These are phyloP conservation scores for Deroplatys truncata DNA, from an alignment of 2,888 invertebrate species.

Conservation along the genomic window DNA sequence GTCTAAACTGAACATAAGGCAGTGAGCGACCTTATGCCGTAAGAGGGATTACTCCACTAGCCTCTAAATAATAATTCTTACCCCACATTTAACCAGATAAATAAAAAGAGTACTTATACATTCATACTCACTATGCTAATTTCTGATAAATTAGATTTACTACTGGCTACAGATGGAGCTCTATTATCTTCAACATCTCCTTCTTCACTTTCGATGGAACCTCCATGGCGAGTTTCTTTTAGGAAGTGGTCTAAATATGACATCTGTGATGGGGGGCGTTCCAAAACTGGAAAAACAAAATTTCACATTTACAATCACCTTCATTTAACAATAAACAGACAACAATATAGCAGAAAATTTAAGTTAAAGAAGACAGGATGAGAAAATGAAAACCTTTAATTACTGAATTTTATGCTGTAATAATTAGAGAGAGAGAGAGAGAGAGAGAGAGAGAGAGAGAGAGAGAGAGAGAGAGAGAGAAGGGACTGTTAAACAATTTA, in stretches of 20 bases:
- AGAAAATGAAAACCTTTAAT: background rate
- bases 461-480: too few species aligned
- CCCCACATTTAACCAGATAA: background rate
- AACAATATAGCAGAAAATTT: background rate
- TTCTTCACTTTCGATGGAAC: conserved; percentile 65
- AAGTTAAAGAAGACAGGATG: background rate
- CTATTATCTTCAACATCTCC: conserved; percentile 72
- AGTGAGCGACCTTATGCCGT: too few species aligned
- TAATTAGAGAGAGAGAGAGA: too few species aligned
- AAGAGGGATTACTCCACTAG: too few species aligned
- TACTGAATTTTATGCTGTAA: too few species aligned
- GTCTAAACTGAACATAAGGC: too few species aligned
- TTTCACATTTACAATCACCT: background rate
- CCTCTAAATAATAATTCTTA: too few species aligned
- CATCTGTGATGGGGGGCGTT: conserved; percentile 86
- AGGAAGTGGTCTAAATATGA: conserved; percentile 87
- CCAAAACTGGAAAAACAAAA: conserved; percentile 62
- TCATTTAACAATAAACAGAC: background rate
- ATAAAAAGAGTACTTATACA: background rate
- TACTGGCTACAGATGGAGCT: conserved; percentile 72
- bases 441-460: too few species aligned
- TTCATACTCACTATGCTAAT: conserved; percentile 64
- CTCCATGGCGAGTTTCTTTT: conserved; percentile 60
- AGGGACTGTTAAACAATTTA: too few species aligned
- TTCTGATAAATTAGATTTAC: conserved; percentile 80